Evolutionary conservation across 2,797 vertebrate species (phyloP).

Genomic region (Falco naumanni): DNA sequence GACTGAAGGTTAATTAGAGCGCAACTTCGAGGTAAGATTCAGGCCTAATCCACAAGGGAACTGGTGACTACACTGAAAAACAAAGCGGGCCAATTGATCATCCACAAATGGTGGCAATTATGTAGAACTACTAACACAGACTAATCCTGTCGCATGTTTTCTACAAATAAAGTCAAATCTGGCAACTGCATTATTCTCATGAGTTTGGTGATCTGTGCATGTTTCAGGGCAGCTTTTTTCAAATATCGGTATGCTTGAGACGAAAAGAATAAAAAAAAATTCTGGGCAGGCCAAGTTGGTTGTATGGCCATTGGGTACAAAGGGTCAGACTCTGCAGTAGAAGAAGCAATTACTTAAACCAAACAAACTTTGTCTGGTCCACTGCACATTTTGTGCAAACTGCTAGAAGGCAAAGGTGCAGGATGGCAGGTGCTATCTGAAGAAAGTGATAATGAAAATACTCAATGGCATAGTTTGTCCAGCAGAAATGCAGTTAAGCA

Average conservation of each 20-base stretch:
- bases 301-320: not conserved
- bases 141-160: not conserved
- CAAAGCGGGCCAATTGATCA: not conserved
- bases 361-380: not conserved
- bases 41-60: not conserved
- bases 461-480: not conserved
- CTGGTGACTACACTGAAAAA: not conserved
- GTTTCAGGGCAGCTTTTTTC: not conserved
- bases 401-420: slow-evolving; percentile 2
- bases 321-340: not conserved
- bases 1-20: not conserved
- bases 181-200: not conserved
- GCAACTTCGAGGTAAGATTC: not conserved
- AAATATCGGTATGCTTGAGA: not conserved
- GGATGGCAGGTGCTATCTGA: not conserved
- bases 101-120: not conserved
- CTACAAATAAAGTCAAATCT: not conserved
- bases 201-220: not conserved
- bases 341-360: slow-evolving; percentile 21
- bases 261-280: not conserved
- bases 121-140: not conserved
- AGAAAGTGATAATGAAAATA: slow-evolving; percentile 1
- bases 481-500: not conserved
- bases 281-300: not conserved
- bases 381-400: not conserved